Evolutionary conservation across 2,888 invertebrate genomes (phyloP).

Genomic region (Platerodrilus igneus): DNA sequence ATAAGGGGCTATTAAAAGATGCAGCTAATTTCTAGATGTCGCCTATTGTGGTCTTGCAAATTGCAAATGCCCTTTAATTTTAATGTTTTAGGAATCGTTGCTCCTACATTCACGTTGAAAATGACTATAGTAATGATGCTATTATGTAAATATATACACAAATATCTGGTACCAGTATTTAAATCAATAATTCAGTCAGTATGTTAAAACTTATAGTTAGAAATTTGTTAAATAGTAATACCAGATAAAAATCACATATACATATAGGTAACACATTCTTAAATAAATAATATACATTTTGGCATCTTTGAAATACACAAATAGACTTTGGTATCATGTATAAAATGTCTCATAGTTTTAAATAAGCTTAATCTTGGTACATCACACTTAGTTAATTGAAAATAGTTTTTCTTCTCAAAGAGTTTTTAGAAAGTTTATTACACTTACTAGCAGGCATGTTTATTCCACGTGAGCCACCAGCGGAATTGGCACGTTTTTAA

Average conservation of each 20-base stretch:
- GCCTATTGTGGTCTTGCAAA: neutral
- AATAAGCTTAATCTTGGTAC: conserved; percentile 47
- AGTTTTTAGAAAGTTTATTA: conserved; percentile 16
- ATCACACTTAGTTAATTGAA: conserved; percentile 50
- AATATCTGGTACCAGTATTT: conserved; percentile 30
- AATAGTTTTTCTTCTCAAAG: conserved; percentile 36
- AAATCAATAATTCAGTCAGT: conserved; percentile 42
- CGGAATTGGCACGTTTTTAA: conserved; percentile 37
- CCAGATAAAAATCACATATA: conserved; percentile 47
- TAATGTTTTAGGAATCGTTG: conserved; percentile 25
- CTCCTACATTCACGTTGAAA: conserved; percentile 24
- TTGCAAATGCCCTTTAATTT: conserved; percentile 14
- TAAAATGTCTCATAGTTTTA: conserved; percentile 47
- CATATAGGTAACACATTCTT: conserved; percentile 48
- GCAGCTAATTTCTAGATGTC: too few relatives aligned
- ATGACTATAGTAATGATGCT: conserved; percentile 23
- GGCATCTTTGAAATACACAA: conserved; percentile 62
- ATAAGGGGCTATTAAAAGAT: too few relatives aligned
- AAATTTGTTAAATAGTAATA: conserved; percentile 28
- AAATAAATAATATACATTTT: conserved; percentile 52
- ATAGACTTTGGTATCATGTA: conserved; percentile 62
- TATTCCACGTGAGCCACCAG: conserved; percentile 46
- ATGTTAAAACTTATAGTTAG: conserved; percentile 28
- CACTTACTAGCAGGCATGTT: conserved; percentile 24
- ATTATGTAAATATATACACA: conserved; percentile 40